A percentile compares a stretch with the other conserved stretches of the same genome.
Evolutionary conservation across 2,113 vertebrate genomes (phyloP).

Genomic region (Corythornis cristatus): DNA sequence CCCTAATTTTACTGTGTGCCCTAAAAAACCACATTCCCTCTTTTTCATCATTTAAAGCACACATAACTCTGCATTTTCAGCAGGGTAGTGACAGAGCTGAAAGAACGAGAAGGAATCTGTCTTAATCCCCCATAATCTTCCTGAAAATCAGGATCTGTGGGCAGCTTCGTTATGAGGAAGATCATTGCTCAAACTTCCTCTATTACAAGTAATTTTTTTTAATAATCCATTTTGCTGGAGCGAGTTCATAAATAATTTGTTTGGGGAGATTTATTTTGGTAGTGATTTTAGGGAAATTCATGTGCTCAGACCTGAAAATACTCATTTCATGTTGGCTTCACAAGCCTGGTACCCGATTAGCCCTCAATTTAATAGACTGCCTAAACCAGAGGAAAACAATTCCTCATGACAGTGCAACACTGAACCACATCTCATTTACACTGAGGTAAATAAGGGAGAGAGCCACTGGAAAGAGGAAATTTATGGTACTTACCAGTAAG

Average conservation of each 20-base stretch:
- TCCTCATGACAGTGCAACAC: neutral
- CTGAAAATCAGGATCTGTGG: conserved; percentile 36
- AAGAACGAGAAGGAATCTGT: conserved; percentile 7
- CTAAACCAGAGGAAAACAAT: conserved; percentile 5
- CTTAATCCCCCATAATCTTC: conserved; percentile 65
- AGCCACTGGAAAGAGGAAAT: neutral
- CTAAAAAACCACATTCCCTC: neutral
- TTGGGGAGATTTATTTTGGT: conserved; percentile 32
- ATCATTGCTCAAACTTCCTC: conserved; percentile 52
- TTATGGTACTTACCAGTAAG: neutral
- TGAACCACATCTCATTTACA: conserved; percentile 6
- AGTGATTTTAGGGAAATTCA: neutral
- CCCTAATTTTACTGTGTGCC: neutral
- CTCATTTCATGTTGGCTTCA: neutral
- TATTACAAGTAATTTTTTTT: conserved; percentile 62
- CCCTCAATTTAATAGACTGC: neutral
- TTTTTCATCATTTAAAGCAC: neutral
- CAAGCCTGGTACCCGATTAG: neutral
- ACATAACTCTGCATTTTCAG: neutral
- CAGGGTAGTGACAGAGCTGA: neutral
- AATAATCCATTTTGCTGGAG: conserved; percentile 54
- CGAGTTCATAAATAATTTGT: conserved; percentile 45
- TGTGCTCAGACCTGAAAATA: neutral
- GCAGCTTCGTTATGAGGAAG: conserved; percentile 56
- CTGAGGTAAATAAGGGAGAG: neutral